These are phyloP conservation scores for Drosophila trapezifrons DNA, from an alignment of 1,140 invertebrate genomes.

Conservation along the genomic window DNA sequence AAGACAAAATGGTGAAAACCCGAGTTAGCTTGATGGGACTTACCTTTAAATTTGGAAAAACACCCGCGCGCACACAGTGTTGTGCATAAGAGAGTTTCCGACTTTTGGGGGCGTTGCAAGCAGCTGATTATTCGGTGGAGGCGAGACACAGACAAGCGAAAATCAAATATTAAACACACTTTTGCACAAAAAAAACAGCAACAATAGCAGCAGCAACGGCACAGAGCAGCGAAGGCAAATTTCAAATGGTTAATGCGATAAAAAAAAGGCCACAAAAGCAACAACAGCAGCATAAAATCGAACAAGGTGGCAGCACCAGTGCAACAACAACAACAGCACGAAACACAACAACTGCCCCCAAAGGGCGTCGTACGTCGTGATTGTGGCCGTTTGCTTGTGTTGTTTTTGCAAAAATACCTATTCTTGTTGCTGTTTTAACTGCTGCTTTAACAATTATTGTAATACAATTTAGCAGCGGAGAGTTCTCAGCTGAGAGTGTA, in stretches of 20 bases:
- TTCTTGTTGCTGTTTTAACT: slow-evolving; percentile 13
- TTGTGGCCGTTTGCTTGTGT: slow-evolving; percentile 8
- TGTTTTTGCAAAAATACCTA: slow-evolving; percentile 22
- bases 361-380: slow-evolving; percentile 58
- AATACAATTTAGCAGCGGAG: slow-evolving; percentile 12
- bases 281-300: slow-evolving; percentile 50
- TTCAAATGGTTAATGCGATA: slow-evolving; percentile 29
- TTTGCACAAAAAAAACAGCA: slow-evolving; percentile 34
- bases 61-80: background rate
- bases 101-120: slow-evolving; percentile 37
- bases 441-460: slow-evolving; percentile 22
- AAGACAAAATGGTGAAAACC: too few relatives aligned
- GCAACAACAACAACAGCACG: slow-evolving; percentile 21
- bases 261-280: slow-evolving; percentile 30
- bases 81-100: slow-evolving; percentile 9
- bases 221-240: slow-evolving; percentile 16
- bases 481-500: background rate
- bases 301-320: slow-evolving; percentile 62
- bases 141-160: slow-evolving; percentile 31
- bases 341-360: slow-evolving; percentile 20
- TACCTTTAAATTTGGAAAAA: slow-evolving; percentile 18
- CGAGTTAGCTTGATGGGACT: slow-evolving; percentile 1
- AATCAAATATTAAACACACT: slow-evolving; percentile 38
- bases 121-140: slow-evolving; percentile 45
- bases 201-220: background rate